Percentiles rank a stretch among this genome's conserved stretches.
Evolutionary conservation across 2,797 vertebrate species (phyloP).

Genomic region (Sternarchorhynchus goeldii): DNA sequence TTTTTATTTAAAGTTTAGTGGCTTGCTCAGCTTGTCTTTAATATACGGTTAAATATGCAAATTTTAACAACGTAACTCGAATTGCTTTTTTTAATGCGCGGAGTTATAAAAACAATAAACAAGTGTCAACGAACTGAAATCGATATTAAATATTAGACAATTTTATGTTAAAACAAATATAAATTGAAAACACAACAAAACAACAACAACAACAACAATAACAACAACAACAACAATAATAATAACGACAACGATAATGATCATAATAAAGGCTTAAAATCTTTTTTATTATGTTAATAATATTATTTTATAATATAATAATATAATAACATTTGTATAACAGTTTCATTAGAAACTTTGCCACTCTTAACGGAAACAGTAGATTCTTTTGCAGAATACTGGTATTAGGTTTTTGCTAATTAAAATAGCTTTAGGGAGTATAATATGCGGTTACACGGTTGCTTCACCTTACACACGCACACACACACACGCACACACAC

Average conservation of each 20-base stretch:
- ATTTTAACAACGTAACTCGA: too few relatives aligned
- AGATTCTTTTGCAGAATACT: slow-evolving; percentile 11
- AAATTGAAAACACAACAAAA: too few relatives aligned
- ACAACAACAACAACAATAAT: too few relatives aligned
- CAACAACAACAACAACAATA: too few relatives aligned
- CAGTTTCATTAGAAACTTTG: background rate
- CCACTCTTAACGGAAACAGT: background rate
- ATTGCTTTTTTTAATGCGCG: too few relatives aligned
- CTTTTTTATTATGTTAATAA: background rate
- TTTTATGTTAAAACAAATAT: too few relatives aligned
- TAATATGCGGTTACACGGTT: slow-evolving; percentile 38
- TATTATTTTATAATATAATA: slow-evolving; percentile 3
- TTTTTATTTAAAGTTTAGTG: background rate
- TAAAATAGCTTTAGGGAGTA: slow-evolving; percentile 49
- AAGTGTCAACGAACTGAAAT: too few relatives aligned
- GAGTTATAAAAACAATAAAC: too few relatives aligned
- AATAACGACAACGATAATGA: too few relatives aligned
- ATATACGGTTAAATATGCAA: background rate
- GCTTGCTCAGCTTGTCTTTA: background rate
- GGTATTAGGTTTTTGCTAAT: slow-evolving; percentile 41
- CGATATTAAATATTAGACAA: too few relatives aligned
- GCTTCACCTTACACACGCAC: slow-evolving; percentile 5
- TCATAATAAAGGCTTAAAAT: too few relatives aligned
- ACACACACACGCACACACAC: slow-evolving; percentile 18
- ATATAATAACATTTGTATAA: slow-evolving; percentile 1